phyloP scores from a whole-genome alignment of 1,140 invertebrate species.

The Drosophila mayri region DNA sequence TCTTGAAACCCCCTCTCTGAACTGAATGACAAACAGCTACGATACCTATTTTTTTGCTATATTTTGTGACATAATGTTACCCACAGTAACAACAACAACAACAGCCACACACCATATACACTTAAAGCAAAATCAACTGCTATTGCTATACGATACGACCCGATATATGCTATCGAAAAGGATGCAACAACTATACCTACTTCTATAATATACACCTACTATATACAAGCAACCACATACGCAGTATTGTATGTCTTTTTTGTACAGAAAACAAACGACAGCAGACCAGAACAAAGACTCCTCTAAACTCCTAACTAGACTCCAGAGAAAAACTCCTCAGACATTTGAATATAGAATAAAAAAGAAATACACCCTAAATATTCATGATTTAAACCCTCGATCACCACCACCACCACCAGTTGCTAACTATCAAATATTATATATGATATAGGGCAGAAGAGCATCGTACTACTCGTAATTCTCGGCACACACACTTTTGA shows the following conservation, averaged over 20 bases:
- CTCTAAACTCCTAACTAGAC: conserved; percentile 69
- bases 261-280: conserved; percentile 65
- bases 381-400: conserved; percentile 8
- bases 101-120: conserved; percentile 26
- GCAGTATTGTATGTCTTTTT: conserved; percentile 78
- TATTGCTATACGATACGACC: conserved; percentile 34
- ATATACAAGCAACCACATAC: conserved; percentile 79
- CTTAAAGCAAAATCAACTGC: conserved; percentile 57
- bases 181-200: conserved; percentile 60
- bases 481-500: conserved; percentile 78
- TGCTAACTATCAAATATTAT: conserved; percentile 46
- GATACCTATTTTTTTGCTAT: conserved; percentile 79
- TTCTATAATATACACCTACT: conserved; percentile 61
- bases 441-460: conserved; percentile 13
- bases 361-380: not conserved
- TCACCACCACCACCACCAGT: conserved; percentile 14
- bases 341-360: conserved; percentile 18
- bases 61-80: conserved; percentile 77
- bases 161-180: conserved; percentile 22
- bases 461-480: conserved; percentile 23
- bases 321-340: conserved; percentile 35
- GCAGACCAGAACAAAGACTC: conserved; percentile 57
- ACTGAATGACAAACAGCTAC: conserved; percentile 68
- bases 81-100: conserved; percentile 50
- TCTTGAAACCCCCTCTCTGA: conserved; percentile 30